phyloP scores from a whole-genome alignment of 1,140 invertebrate genomes.

The Sycophila sp. region DNA sequence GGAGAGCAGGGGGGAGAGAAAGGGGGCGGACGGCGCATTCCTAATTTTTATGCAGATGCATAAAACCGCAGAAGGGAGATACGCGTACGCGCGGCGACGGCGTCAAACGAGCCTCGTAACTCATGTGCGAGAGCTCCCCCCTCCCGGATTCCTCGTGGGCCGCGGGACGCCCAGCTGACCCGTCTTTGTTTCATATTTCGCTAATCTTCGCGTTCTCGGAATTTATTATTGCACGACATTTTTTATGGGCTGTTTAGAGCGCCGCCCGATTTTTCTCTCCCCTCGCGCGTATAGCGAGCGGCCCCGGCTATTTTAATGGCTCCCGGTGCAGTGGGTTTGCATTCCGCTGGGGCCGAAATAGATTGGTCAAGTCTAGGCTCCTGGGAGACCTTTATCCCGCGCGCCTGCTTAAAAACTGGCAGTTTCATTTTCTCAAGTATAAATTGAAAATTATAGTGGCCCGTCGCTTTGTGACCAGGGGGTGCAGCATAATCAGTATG shows the following conservation, averaged over 20 bases:
- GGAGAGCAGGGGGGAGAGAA: neutral
- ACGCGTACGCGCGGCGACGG: slow-evolving; percentile 21
- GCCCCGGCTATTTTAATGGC: too few relatives aligned
- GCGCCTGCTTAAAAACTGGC: too few relatives aligned
- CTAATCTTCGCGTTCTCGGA: slow-evolving; percentile 31
- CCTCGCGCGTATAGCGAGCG: too few relatives aligned
- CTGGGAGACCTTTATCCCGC: too few relatives aligned
- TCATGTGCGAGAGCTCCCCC: slow-evolving; percentile 34
- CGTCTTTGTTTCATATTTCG: neutral
- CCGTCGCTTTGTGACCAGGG: too few relatives aligned
- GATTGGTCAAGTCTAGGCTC: too few relatives aligned
- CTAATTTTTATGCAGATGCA: slow-evolving; percentile 31
- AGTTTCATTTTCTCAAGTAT: too few relatives aligned
- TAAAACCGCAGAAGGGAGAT: neutral
- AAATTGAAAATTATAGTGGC: too few relatives aligned
- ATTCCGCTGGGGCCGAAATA: too few relatives aligned
- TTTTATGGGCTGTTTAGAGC: slow-evolving; percentile 4
- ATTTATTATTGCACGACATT: slow-evolving; percentile 39
- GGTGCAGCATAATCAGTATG: too few relatives aligned
- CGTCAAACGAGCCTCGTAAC: slow-evolving; percentile 42
- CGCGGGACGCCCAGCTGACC: neutral
- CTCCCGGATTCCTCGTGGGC: slow-evolving; percentile 21
- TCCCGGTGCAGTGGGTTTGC: too few relatives aligned
- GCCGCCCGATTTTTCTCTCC: neutral
- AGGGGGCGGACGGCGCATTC: neutral